Conservation (phyloP, 2,888 invertebrate genomes). For the Gibbula magus region DNA sequence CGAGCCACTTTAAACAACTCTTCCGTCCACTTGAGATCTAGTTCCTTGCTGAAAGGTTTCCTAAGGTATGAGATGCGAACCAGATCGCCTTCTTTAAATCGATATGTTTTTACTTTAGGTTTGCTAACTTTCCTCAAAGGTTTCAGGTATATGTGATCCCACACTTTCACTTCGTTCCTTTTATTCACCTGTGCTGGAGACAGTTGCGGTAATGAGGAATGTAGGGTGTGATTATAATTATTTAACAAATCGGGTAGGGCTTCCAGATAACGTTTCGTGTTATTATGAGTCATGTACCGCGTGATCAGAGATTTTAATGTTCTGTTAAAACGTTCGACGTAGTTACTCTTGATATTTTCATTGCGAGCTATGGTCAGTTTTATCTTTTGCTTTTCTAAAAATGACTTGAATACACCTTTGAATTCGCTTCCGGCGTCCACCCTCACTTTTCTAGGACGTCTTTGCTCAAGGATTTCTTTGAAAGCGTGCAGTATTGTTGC, state of each 20-base stretch:
- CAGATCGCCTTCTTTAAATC: neutral
- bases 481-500: neutral
- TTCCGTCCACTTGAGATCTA: neutral
- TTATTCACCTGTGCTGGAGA: neutral
- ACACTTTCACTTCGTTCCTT: neutral
- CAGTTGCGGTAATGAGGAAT: neutral
- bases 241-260: neutral
- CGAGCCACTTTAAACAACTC: neutral
- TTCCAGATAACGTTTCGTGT: neutral
- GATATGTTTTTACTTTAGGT: neutral
- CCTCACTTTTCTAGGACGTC: neutral
- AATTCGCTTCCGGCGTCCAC: neutral
- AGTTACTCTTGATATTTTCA: neutral
- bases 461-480: neutral
- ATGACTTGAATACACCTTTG: neutral
- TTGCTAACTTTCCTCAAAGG: neutral
- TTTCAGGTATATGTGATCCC: neutral
- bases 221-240: neutral
- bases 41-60: neutral
- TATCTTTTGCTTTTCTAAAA: neutral
- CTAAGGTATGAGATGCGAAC: neutral
- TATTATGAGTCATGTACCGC: neutral
- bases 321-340: slow-evolving; percentile 7
- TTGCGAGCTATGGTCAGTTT: neutral
- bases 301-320: neutral